A percentile compares a stretch with the other conserved stretches of the same genome.
phyloP scores from a whole-genome alignment of 2,113 vertebrate genomes.

The Alethe castanea region DNA sequence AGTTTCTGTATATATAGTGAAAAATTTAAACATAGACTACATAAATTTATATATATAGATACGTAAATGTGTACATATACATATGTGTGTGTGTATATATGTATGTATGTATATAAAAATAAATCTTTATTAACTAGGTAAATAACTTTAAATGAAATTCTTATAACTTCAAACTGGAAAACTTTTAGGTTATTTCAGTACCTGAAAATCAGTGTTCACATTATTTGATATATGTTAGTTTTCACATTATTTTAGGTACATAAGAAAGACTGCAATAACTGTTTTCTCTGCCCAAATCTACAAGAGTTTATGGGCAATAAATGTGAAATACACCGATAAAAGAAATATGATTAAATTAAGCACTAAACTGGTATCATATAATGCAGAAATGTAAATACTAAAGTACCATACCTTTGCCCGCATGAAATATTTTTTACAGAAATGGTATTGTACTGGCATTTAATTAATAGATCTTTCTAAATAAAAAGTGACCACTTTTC shows the following conservation, averaged over 20 bases:
- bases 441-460: rapidly evolving
- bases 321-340: neutral
- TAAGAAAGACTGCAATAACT: neutral
- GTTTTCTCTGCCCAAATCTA: neutral
- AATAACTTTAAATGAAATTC: neutral
- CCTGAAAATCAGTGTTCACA: neutral
- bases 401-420: neutral
- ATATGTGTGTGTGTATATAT: too few relatives aligned
- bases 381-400: neutral
- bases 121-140: neutral
- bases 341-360: neutral
- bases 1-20: neutral
- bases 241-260: neutral
- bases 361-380: neutral
- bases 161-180: too few relatives aligned
- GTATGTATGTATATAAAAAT: too few relatives aligned
- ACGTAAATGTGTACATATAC: too few relatives aligned
- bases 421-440: neutral
- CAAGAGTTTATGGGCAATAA: neutral
- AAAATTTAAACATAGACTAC: neutral
- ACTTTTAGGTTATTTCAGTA: too few relatives aligned
- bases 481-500: neutral
- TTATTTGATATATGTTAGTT: neutral
- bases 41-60: neutral
- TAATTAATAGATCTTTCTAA: neutral